Evolutionary conservation across 35 echinoderm and acorn worm genomes (phyloP), one percentile per base, ranked within the genome.

Genomic region (Apostichopus japonicus): DNA sequence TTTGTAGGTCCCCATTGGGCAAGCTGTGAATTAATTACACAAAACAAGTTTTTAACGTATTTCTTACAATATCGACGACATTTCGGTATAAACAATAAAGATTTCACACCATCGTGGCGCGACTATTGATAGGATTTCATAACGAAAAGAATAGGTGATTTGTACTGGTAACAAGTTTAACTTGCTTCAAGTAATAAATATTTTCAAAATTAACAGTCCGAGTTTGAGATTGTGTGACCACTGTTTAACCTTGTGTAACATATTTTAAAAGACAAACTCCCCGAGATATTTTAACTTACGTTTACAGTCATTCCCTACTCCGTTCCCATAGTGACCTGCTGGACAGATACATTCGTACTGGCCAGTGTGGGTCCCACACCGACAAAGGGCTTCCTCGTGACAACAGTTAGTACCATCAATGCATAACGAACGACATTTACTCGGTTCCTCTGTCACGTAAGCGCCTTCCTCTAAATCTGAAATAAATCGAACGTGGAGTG

Each of bases 281-380:
- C 33, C 33, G 57, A 61, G 13, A 61, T 61, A 61, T 61, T 8
- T 61, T 61, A 61, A 92, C 96, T 94, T 91, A 99, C 97, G 78
- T 78, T 83, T 87, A 78, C 97, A 99, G n/a, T 92, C 93, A 23
- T 72, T 88, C 10, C 77, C 61, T 1, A 99, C 55, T 6, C 97
- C 97, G 27, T 84, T 99, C 6, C 97, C 97, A 55, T 95, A 93
- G 24, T 90, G 91, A 4, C 97, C 97, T 80, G 91, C 83, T 3
- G 97, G 97, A 79, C 97, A 99, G 1, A 99, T 78, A 54, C 97
- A 99, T 54, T 99, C 93, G 71, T 99, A 99, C 77, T 94, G 93
- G 19, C 97, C 97, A 10, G 93, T 99, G 44, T 94, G 93, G 0
- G 93, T 99, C 15, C 97, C 97, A 94, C 97, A 99, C 19, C 92